Evolutionary conservation across 1,140 invertebrate genomes (phyloP).

Genomic region (Sitobion miscanthi): DNA sequence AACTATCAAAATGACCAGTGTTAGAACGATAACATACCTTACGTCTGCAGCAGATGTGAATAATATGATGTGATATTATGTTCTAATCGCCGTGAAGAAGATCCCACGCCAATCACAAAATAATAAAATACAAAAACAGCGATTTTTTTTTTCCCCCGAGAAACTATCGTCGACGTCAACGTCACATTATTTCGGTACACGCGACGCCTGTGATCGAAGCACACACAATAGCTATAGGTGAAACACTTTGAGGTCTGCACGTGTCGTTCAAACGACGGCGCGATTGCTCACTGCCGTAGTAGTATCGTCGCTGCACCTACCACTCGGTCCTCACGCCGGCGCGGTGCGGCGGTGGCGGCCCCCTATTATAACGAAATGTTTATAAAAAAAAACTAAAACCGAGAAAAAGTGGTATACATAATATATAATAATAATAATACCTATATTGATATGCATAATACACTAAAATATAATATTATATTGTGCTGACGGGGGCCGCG

Average conservation of each 20-base stretch:
- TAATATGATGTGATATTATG: neutral
- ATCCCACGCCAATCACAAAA: neutral
- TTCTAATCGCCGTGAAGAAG: neutral
- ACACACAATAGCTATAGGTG: neutral
- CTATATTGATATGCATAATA: neutral
- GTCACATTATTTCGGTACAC: neutral
- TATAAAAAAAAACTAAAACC: conserved; percentile 40
- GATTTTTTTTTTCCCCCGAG: neutral
- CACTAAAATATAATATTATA: conserved; percentile 1
- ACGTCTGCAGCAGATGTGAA: neutral
- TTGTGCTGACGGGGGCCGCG: neutral
- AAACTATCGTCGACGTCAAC: neutral
- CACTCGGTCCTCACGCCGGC: neutral
- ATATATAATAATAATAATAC: conserved; percentile 1
- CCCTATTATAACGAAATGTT: conserved; percentile 2
- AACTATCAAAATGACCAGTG: neutral
- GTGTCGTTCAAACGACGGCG: neutral
- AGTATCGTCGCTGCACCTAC: neutral
- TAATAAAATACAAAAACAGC: neutral
- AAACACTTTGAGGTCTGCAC: neutral
- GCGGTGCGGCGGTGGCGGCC: neutral
- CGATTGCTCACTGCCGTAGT: neutral
- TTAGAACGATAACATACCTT: neutral
- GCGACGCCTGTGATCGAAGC: neutral
- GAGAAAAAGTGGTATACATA: neutral